Conservation (phyloP, 2,888 invertebrate species). For the Dryomyza anilis region DNA sequence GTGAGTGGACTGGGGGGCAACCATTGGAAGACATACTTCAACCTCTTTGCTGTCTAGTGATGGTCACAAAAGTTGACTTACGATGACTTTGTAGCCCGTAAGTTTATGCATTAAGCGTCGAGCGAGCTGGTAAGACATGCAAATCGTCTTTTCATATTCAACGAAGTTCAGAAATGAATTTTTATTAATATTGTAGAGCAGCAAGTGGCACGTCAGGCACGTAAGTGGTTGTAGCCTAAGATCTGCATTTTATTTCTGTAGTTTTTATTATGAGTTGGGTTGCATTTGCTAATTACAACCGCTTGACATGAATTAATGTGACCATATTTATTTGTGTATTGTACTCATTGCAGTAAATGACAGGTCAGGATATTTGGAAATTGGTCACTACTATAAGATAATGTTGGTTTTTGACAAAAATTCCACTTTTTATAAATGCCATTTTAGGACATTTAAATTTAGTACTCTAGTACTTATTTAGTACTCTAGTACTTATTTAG, state of each 20-base stretch:
- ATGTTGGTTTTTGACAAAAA: no score
- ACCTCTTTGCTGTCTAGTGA: neutral
- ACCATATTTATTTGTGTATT: no score
- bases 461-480: no score
- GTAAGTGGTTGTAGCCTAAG: constrained; percentile 15
- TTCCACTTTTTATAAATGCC: no score
- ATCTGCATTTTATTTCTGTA: constrained; percentile 13
- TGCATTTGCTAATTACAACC: constrained; percentile 13
- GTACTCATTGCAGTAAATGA: no score
- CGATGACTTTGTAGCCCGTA: neutral
- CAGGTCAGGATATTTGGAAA: no score
- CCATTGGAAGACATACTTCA: neutral
- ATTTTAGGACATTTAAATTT: no score
- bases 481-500: no score
- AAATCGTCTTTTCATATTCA: constrained; percentile 27
- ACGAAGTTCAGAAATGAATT: constrained; percentile 28
- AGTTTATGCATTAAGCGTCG: constrained; percentile 1
- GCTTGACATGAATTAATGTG: constrained; percentile 15
- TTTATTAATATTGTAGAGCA: constrained; percentile 21
- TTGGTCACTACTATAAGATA: no score
- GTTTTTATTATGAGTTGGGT: constrained; percentile 17
- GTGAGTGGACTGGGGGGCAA: neutral
- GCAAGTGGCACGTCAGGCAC: constrained; percentile 1
- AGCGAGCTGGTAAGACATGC: constrained; percentile 25
- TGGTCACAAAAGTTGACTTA: neutral